phyloP scores from a whole-genome alignment of 2,797 vertebrate species.

The Sus cebifrons region DNA sequence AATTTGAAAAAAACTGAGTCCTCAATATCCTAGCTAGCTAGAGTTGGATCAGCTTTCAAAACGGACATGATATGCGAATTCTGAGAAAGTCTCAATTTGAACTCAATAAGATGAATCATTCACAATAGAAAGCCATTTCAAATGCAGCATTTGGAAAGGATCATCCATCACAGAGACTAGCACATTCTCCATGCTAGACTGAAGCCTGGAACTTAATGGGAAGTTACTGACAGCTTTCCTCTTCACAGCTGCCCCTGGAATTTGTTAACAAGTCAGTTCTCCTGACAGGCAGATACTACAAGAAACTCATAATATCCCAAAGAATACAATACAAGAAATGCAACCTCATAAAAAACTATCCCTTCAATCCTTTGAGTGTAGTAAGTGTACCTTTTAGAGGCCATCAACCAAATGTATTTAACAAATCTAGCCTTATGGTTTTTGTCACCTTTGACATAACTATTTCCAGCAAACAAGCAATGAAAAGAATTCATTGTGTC shows the following conservation, averaged over 20 bases:
- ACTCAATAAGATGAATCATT: slow-evolving; percentile 54
- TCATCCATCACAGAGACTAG: neutral
- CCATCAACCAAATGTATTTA: slow-evolving; percentile 29
- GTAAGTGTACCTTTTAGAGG: slow-evolving; percentile 20
- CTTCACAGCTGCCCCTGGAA: slow-evolving; percentile 55
- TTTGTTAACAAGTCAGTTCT: slow-evolving; percentile 59
- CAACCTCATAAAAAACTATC: neutral
- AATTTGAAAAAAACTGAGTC: slow-evolving; percentile 10
- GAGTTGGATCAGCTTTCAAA: slow-evolving; percentile 53
- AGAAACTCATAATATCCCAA: slow-evolving; percentile 5
- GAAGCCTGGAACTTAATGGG: slow-evolving; percentile 59
- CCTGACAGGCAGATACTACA: slow-evolving; percentile 1
- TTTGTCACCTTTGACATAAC: slow-evolving; percentile 54
- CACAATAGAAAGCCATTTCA: slow-evolving; percentile 55
- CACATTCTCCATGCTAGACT: slow-evolving; percentile 56
- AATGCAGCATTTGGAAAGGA: neutral
- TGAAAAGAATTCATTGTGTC: neutral
- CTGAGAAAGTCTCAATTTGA: slow-evolving; percentile 55
- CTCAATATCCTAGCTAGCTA: slow-evolving; percentile 13
- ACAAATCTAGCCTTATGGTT: neutral
- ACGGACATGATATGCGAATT: slow-evolving; percentile 36
- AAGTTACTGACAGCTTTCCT: slow-evolving; percentile 38
- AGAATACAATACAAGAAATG: slow-evolving; percentile 2
- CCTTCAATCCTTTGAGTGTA: slow-evolving; percentile 25
- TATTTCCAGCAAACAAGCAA: slow-evolving; percentile 34